Evolutionary conservation across 37 sponge, comb jelly and placozoan species (phyloP), one percentile per base, ranked within the genome.

Genomic region (Tethya wilhelma): DNA sequence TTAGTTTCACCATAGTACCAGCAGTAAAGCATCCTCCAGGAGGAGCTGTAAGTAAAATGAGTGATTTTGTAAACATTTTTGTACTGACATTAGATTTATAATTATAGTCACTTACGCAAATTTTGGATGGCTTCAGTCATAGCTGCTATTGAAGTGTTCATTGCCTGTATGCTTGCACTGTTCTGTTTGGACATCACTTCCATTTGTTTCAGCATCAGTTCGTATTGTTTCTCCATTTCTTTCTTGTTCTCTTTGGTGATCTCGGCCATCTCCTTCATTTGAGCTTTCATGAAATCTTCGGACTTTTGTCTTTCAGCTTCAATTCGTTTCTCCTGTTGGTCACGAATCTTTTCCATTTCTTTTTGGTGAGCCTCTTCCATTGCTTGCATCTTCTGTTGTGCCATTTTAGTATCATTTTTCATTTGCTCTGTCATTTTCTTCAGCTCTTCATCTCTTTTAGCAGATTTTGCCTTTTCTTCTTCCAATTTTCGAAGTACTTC

Each of bases 371-470:
- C 34, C 23, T 64, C 2, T 28, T 78, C 14, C 2, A 66, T 0
- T 39, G 44, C 67, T 25, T 64, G 29, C 20, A 66, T 11, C 40
- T 60, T 57, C 34, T 78, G 17, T 44, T 23, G 23, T 23, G 38
- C 7, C 34, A 65, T n/a, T 6, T 78, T 49, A 22, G 45, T 9
- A 11, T 66, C 79, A 45, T 9, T 64, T 4, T 78, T 78, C 79
- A 45, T 65, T 33, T 78, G 79, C 7, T 29, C 53, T 65, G 17
- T 44, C 4, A 78, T 32, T 2, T 22, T 3, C 2, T 74, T n/a
- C 45, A 74, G 38, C 2, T 1, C 38, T 3, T 49, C 36, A 4
- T 7, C 33, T 4, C 23, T 0, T 37, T 65, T 1, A 63, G n/a
- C 49, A 14, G 0, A 1, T 65, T 38, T 64, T 14, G 53, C 67